Conservation (phyloP, 2,888 invertebrate species). For the Hylaea fasciaria region DNA sequence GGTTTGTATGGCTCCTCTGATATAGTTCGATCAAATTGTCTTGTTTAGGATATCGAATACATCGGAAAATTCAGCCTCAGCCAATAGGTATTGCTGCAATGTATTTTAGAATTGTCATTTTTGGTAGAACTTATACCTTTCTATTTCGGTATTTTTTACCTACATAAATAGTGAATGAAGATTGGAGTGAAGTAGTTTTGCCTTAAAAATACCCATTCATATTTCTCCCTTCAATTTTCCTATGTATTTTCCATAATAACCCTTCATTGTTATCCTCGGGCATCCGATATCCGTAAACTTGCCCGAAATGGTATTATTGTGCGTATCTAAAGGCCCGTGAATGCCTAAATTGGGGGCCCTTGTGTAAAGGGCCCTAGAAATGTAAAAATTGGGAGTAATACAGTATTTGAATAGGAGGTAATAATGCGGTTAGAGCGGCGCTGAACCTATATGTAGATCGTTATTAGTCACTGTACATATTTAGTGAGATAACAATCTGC, state of each 20-base stretch:
- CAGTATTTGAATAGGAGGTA: conserved; percentile 18
- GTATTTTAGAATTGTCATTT: background rate
- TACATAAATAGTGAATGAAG: background rate
- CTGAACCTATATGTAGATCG: background rate
- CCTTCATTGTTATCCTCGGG: conserved; percentile 17
- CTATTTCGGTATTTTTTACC: background rate
- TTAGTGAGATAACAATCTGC: no score
- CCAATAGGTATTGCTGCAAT: conserved; percentile 3
- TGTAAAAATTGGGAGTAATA: conserved; percentile 25
- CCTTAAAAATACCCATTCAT: background rate
- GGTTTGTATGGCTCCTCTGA: conserved; percentile 29
- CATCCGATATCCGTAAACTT: conserved; percentile 23
- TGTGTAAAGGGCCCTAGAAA: conserved; percentile 20
- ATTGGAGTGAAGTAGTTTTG: conserved; percentile 1
- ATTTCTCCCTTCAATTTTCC: background rate
- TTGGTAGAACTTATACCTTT: background rate
- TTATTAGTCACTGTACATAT: background rate
- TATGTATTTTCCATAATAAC: conserved; percentile 5
- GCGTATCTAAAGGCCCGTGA: conserved; percentile 14
- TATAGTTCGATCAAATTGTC: conserved; percentile 31
- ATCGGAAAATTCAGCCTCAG: background rate
- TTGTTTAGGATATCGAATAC: conserved; percentile 5
- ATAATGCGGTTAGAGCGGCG: conserved; percentile 7
- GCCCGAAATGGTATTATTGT: conserved; percentile 25
- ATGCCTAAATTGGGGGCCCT: conserved; percentile 17